These are phyloP conservation scores for Anguilla marmorata DNA, from an alignment of 2,797 vertebrate species.

Conservation along the genomic window DNA sequence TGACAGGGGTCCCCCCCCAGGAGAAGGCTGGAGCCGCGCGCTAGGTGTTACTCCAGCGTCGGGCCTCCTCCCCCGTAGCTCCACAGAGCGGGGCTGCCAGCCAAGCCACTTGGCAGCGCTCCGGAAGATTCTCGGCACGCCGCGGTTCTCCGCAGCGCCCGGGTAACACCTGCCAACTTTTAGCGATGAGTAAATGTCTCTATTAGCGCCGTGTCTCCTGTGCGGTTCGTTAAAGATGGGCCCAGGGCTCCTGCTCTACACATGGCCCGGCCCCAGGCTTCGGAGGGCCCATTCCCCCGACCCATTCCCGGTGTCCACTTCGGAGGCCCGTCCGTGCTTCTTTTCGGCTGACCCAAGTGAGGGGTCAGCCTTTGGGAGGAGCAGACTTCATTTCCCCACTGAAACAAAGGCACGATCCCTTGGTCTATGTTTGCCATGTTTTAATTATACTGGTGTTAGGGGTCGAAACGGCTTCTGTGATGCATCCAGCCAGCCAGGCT, in stretches of 20 bases:
- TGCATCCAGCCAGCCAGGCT: conserved; percentile 29
- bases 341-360: conserved; percentile 48
- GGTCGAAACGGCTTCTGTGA: conserved; percentile 37
- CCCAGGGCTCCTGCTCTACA: conserved; percentile 70
- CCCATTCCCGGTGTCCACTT: conserved; percentile 33
- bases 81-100: conserved; percentile 75
- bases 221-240: conserved; percentile 82
- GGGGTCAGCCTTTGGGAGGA: conserved; percentile 43
- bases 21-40: conserved; percentile 43
- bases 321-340: conserved; percentile 49
- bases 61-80: conserved; percentile 37
- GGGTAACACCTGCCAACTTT: conserved; percentile 97
- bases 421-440: conserved; percentile 49
- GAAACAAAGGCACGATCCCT: conserved; percentile 55
- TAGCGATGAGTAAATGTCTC: conserved; percentile 98
- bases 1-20: not conserved
- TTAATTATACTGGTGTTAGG: conserved; percentile 53
- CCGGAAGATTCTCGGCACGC: conserved; percentile 96
- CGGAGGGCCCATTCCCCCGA: conserved; percentile 61
- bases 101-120: conserved; percentile 89
- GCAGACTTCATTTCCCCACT: conserved; percentile 43
- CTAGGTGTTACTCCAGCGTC: conserved; percentile 49
- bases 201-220: conserved; percentile 87
- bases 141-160: conserved; percentile 87
- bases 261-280: conserved; percentile 62